Conservation (phyloP, 2,888 invertebrate genomes). For the Troides oblongomaculatus region DNA sequence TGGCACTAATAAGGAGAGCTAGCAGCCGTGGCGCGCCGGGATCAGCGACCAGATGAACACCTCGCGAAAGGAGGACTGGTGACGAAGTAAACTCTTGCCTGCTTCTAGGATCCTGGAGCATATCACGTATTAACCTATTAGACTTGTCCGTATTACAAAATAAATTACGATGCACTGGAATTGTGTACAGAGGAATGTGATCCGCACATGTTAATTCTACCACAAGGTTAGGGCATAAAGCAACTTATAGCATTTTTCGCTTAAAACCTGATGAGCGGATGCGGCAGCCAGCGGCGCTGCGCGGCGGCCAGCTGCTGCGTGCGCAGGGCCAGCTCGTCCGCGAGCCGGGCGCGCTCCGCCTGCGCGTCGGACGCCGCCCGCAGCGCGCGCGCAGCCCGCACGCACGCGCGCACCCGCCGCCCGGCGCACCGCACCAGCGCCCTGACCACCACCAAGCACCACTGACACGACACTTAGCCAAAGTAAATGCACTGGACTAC, state of each 20-base stretch:
- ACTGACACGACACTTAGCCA: too few relatives aligned
- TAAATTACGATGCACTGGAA: too few relatives aligned
- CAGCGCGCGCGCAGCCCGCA: constrained; percentile 33
- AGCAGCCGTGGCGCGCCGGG: constrained; percentile 64
- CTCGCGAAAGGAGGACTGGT: constrained; percentile 54
- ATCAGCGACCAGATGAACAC: constrained; percentile 62
- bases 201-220: too few relatives aligned
- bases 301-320: constrained; percentile 38
- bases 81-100: constrained; percentile 54
- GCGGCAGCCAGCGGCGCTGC: constrained; percentile 63
- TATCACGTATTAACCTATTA: neutral
- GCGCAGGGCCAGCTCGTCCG: constrained; percentile 34
- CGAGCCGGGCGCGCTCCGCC: constrained; percentile 28
- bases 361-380: constrained; percentile 39
- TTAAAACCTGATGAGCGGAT: constrained; percentile 54
- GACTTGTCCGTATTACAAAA: too few relatives aligned
- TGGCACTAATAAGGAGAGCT: constrained; percentile 15
- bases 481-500: too few relatives aligned
- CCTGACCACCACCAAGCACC: constrained; percentile 25
- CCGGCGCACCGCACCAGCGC: constrained; percentile 34
- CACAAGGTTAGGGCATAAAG: too few relatives aligned
- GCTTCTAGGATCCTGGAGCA: constrained; percentile 53
- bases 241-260: too few relatives aligned
- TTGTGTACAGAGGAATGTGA: too few relatives aligned
- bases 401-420: constrained; percentile 31